These are phyloP conservation scores for Halocynthia aurantium DNA, from an alignment of 23 tunicate species.

Conservation along the genomic window DNA sequence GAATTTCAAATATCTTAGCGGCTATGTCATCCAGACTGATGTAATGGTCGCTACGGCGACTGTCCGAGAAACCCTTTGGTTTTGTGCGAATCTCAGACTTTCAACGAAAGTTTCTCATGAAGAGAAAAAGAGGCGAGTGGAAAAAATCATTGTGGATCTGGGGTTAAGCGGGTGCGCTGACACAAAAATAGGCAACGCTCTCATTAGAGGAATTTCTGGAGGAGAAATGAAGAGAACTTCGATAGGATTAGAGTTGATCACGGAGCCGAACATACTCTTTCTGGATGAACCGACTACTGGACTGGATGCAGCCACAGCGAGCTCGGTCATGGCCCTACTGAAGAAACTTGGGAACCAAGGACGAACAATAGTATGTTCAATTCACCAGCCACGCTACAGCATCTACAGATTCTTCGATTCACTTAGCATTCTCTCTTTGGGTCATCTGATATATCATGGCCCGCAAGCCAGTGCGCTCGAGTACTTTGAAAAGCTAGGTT, in stretches of 20 bases:
- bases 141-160: slow-evolving; percentile 54
- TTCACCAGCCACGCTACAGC: slow-evolving; percentile 89
- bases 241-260: slow-evolving; percentile 75
- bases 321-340: slow-evolving; percentile 65
- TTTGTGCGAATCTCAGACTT: slow-evolving; percentile 72
- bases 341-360: slow-evolving; percentile 70
- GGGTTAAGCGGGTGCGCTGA: slow-evolving; percentile 78
- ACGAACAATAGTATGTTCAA: slow-evolving; percentile 76
- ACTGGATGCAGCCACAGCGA: slow-evolving; percentile 90
- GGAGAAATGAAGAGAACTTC: slow-evolving; percentile 92
- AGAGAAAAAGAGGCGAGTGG: slow-evolving; percentile 38
- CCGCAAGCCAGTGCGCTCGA: slow-evolving; percentile 40
- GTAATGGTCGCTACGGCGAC: slow-evolving; percentile 64
- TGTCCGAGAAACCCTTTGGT: slow-evolving; percentile 88
- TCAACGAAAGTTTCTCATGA: slow-evolving; percentile 43
- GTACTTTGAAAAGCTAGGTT: slow-evolving; percentile 75
- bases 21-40: slow-evolving; percentile 88
- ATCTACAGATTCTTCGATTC: slow-evolving; percentile 78
- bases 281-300: slow-evolving; percentile 88
- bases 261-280: slow-evolving; percentile 71
- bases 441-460: slow-evolving; percentile 67
- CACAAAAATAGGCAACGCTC: slow-evolving; percentile 77
- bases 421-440: slow-evolving; percentile 71
- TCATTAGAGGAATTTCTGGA: slow-evolving; percentile 92
- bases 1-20: slow-evolving; percentile 78